A percentile compares a stretch with the other conserved stretches of the same genome.
Conservation (phyloP, 92 coral and sea anemone genomes). For the Paragorgia papillata region DNA sequence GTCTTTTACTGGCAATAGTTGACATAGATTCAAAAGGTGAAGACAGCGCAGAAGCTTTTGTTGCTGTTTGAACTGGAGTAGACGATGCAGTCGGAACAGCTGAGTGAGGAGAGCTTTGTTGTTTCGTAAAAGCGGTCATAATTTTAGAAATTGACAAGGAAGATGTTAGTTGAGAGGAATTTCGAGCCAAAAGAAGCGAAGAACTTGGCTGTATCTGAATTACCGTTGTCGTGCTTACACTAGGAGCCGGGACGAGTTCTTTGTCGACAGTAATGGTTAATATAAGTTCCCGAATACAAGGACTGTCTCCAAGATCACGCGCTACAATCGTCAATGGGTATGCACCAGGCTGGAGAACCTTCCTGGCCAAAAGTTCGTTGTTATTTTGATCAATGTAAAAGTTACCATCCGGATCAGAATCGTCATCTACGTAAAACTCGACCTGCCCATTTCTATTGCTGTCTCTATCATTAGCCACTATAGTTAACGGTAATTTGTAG, state of each 20-base stretch:
- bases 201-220: neutral
- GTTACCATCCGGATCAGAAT: constrained; percentile 13
- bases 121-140: too few species aligned
- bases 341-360: constrained; percentile 7
- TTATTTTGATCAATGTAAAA: constrained; percentile 3
- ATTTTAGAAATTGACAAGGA: too few species aligned
- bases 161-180: neutral
- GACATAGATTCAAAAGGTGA: too few species aligned
- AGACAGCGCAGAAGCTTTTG: too few species aligned
- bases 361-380: neutral
- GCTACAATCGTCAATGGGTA: constrained; percentile 34
- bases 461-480: constrained; percentile 32
- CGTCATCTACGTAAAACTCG: constrained; percentile 5
- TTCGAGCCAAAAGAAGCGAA: neutral
- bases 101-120: too few species aligned
- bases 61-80: too few species aligned
- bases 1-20: too few species aligned
- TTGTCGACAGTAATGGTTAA: neutral
- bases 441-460: constrained; percentile 19
- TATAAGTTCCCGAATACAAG: constrained; percentile 22
- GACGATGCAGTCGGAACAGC: too few species aligned
- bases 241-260: neutral
- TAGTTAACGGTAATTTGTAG: constrained; percentile 9
- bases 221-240: neutral
- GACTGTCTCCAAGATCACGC: constrained; percentile 15